Conservation (phyloP, 2,113 vertebrate species). For the Takifugu flavidus region DNA sequence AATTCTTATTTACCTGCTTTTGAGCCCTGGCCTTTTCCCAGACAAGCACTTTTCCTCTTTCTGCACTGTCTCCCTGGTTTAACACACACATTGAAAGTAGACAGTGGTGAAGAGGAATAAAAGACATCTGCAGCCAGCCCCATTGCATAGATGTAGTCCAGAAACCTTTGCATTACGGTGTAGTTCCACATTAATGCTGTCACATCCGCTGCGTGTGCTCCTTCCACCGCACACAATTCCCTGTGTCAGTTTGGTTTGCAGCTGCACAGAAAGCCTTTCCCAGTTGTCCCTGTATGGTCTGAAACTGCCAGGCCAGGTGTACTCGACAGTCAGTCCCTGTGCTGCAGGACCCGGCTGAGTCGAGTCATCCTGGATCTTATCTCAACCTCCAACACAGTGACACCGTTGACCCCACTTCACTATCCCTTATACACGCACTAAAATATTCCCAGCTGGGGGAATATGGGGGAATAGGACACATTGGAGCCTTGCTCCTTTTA, state of each 20-base stretch:
- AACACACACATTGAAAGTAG: constrained; percentile 38
- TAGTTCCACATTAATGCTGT: constrained; percentile 45
- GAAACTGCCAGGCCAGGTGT: constrained; percentile 63
- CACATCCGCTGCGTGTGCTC: constrained; percentile 39
- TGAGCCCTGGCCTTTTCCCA: constrained; percentile 28
- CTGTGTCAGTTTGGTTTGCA: constrained; percentile 53
- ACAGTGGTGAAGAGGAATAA: constrained; percentile 42
- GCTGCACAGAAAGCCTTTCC: constrained; percentile 41
- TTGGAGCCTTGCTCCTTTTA: constrained; percentile 19
- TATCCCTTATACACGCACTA: constrained; percentile 14
- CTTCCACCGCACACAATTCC: constrained; percentile 45
- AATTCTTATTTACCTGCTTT: no score
- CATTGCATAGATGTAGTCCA: constrained; percentile 1
- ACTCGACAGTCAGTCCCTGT: constrained; percentile 61
- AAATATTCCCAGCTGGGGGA: constrained; percentile 2
- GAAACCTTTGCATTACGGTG: constrained; percentile 11
- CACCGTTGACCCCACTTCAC: constrained; percentile 14
- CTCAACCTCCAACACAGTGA: constrained; percentile 19
- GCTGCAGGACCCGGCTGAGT: constrained; percentile 12
- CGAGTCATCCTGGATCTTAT: constrained; percentile 11
- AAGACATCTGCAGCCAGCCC: background rate
- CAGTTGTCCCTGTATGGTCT: constrained; percentile 44
- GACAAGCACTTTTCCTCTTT: background rate
- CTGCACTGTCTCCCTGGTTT: constrained; percentile 21
- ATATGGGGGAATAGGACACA: background rate